Evolutionary conservation across 2,113 vertebrate genomes (phyloP).

Genomic region (Cyphomyrus plagiostoma): DNA sequence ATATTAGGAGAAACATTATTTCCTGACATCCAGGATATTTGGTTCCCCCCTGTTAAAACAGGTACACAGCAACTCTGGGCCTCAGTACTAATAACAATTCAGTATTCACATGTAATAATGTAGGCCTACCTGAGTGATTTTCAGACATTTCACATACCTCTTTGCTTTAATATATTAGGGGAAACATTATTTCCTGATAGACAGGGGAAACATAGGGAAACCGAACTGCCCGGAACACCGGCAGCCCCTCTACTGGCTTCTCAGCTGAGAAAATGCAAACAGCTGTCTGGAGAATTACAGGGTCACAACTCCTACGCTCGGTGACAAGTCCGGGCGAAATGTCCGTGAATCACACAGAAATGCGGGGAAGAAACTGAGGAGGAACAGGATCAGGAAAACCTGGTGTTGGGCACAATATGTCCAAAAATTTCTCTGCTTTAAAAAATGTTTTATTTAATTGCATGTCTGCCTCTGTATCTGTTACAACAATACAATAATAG

Average conservation of each 20-base stretch:
- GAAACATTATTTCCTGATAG: too few species aligned
- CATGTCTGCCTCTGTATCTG: background rate
- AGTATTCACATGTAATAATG: too few species aligned
- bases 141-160: too few species aligned
- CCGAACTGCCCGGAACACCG: background rate
- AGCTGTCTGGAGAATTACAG: conserved; percentile 43
- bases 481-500: background rate
- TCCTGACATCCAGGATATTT: too few species aligned
- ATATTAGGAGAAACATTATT: too few species aligned
- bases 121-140: too few species aligned
- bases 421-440: background rate
- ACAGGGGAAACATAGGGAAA: too few species aligned
- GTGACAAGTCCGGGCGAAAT: conserved; percentile 11
- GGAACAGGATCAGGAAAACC: background rate
- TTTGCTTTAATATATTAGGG: too few species aligned
- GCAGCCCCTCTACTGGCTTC: conserved; percentile 23
- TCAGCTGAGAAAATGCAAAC: conserved; percentile 44
- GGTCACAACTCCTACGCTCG: conserved; percentile 27
- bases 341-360: background rate
- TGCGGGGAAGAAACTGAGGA: background rate
- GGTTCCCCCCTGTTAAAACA: too few species aligned
- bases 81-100: too few species aligned
- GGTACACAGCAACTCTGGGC: too few species aligned
- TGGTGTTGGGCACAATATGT: background rate
- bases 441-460: background rate